Percentiles rank a stretch among this genome's conserved stretches.
These are phyloP conservation scores for Poecile montanus DNA, from an alignment of 2,797 vertebrate genomes.

Conservation along the genomic window DNA sequence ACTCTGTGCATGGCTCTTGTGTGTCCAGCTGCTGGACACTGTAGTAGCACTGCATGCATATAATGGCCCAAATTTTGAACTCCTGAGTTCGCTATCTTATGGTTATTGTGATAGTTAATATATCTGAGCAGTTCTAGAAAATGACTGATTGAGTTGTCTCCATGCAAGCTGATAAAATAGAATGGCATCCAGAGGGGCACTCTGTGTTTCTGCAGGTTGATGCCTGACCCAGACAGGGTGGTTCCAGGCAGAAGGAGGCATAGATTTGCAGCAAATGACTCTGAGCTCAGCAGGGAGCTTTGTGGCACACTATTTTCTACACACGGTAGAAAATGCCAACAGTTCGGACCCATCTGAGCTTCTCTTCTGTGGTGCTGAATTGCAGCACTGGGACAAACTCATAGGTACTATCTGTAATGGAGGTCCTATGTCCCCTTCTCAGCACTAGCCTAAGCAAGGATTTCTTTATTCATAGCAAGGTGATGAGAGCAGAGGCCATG, in stretches of 20 bases:
- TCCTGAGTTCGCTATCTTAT: neutral
- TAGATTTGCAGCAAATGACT: neutral
- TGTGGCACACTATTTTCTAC: neutral
- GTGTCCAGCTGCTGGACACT: neutral
- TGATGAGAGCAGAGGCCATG: neutral
- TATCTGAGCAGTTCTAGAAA: neutral
- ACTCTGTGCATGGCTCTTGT: neutral
- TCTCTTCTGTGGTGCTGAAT: neutral
- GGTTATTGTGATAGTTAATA: neutral
- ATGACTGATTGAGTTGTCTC: neutral
- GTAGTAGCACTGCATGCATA: neutral
- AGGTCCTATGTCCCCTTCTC: neutral
- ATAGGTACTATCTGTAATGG: neutral
- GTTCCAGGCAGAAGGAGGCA: neutral
- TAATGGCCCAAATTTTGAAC: neutral
- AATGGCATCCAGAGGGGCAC: neutral
- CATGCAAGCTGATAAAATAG: neutral
- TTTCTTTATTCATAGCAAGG: neutral
- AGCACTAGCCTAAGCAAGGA: neutral
- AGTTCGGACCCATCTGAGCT: accelerated
- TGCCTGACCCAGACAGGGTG: neutral
- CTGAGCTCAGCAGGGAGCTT: neutral
- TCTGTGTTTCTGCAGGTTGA: neutral
- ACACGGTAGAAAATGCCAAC: neutral
- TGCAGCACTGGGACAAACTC: neutral